Percentiles rank a stretch among this genome's conserved stretches.
Evolutionary conservation across 92 coral and sea anemone species (phyloP).

Genomic region (Epizoanthus scotinus): DNA sequence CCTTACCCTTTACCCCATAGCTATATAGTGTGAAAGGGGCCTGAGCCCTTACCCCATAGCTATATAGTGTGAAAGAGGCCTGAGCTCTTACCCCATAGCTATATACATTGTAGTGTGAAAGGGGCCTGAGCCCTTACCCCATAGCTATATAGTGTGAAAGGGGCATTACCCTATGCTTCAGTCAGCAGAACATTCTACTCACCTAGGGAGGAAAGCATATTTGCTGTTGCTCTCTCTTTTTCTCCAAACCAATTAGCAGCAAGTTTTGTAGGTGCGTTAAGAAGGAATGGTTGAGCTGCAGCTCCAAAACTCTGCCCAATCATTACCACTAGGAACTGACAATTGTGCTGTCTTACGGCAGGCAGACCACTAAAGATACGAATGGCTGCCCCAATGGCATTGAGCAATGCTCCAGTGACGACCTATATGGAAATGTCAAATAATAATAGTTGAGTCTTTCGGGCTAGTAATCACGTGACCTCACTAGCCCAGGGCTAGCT

Average conservation of each 20-base stretch:
- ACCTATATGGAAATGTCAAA: conserved; percentile 48
- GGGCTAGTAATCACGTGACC: too few relatives aligned
- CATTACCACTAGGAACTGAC: conserved; percentile 77
- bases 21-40: too few relatives aligned
- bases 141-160: background rate
- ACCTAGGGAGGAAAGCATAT: conserved; percentile 88
- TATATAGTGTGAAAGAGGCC: too few relatives aligned
- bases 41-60: too few relatives aligned
- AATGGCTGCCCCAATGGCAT: conserved; percentile 79
- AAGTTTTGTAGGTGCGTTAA: conserved; percentile 86
- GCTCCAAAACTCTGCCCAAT: conserved; percentile 83
- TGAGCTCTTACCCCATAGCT: too few relatives aligned
- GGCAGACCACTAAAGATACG: conserved; percentile 70
- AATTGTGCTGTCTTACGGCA: conserved; percentile 17
- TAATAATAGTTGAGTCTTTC: too few relatives aligned
- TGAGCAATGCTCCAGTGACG: conserved; percentile 84
- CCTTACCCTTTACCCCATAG: background rate
- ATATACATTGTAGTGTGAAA: too few relatives aligned
- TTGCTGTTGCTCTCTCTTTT: conserved; percentile 83
- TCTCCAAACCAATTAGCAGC: conserved; percentile 97
- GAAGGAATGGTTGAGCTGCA: conserved; percentile 87
- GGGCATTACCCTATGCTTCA: background rate
- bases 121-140: too few relatives aligned
- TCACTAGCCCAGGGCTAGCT: too few relatives aligned
- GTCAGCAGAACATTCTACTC: background rate